Evolutionary conservation across 1,140 invertebrate species (phyloP).

Genomic region (Nymphalis io): DNA sequence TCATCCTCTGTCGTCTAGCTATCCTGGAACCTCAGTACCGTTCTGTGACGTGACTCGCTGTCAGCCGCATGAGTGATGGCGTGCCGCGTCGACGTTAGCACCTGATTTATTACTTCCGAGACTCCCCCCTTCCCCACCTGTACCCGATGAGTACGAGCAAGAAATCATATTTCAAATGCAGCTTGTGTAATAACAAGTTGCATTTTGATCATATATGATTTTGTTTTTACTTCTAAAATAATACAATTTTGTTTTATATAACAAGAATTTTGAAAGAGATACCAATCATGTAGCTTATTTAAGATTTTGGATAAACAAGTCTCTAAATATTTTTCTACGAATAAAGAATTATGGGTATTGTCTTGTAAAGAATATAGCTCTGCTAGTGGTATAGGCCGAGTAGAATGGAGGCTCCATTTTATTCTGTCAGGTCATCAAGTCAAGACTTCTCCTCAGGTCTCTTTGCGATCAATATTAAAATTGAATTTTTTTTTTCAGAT

Average conservation of each 20-base stretch:
- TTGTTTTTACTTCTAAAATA: not conserved
- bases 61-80: constrained; percentile 72
- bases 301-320: no score
- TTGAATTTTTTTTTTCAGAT: no score
- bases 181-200: not conserved
- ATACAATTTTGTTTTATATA: not conserved
- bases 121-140: constrained; percentile 28
- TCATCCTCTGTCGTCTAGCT: constrained; percentile 12
- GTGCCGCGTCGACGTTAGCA: constrained; percentile 73
- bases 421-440: no score
- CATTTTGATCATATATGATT: not conserved
- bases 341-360: no score
- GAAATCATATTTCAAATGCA: constrained; percentile 13
- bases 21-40: constrained; percentile 41
- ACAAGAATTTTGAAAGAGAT: no score
- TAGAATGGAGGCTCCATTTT: no score
- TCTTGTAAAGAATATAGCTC: no score
- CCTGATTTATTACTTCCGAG: constrained; percentile 76
- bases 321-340: no score
- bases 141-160: constrained; percentile 33
- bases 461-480: no score
- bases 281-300: no score
- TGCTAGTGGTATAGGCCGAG: no score
- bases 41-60: constrained; percentile 64
- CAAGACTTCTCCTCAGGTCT: no score